Evolutionary conservation across 2,113 vertebrate species (phyloP), one percentile per base, ranked within the genome.

Genomic region (Sus scrofa): DNA sequence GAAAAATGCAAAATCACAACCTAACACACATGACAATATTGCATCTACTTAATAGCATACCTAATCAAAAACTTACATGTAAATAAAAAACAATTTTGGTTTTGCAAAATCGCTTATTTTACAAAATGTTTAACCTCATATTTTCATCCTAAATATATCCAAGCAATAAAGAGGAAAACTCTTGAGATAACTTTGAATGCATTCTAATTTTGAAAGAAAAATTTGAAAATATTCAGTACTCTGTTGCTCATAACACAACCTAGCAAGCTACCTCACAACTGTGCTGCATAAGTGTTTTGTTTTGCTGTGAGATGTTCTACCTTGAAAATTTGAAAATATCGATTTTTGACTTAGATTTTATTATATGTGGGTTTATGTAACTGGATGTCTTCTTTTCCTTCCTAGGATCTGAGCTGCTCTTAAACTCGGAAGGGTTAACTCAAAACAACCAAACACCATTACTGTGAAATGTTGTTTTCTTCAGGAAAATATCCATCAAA

Each of bases 281-380:
- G 0, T 13, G 7, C 37, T n/a, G 11, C 5, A 26, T 44, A 3
- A 54, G 13, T 39, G 60, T 11, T 15, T 67, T 68, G 10, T 6
- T 87, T 75, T 58, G n/a, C 6, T 74, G 39, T 91, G 9, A 83
- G 10, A 56, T 1, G 7, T 52, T 0, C 18, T 83, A 8, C 5
- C 39, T 77, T 20, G 24, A 4, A 67, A 27, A 56, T 13, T 94
- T 89, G 26, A 78, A 98, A 86, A 92, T 91, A 63, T 20, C 34
- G 91, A 73, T 5, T 84, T 95, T 92, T 20, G 7, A 4, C 22
- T 92, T 58, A 92, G 20, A 18, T 62, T 77, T 44, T 44, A 96
- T 83, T 95, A 60, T 60, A 82, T 13, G 10, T 78, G 4, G 11
- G 19, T 2, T 44, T 84, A 71, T 84, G 16, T 26, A 82, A 93